A percentile compares a stretch with the other conserved stretches of the same genome.
These are phyloP conservation scores for Cremastobaeus sp. DNA, from an alignment of 2,888 invertebrate genomes.

Conservation along the genomic window DNA sequence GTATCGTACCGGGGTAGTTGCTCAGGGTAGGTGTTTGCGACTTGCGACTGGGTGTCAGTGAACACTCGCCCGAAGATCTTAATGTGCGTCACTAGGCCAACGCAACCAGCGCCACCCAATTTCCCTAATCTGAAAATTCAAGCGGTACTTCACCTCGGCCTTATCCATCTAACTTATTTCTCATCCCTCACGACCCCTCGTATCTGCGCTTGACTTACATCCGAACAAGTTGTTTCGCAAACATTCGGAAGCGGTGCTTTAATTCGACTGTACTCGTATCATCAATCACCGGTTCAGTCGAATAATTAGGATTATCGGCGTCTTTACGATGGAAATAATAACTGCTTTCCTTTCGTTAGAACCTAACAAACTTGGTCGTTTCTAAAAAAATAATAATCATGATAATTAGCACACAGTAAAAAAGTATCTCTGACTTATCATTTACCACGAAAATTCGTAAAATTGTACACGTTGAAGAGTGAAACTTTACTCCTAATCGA, in stretches of 20 bases:
- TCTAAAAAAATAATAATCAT: no score
- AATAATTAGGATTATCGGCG: no score
- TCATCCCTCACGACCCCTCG: constrained; percentile 17
- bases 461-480: not conserved
- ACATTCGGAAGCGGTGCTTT: no score
- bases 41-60: constrained; percentile 72
- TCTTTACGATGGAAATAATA: no score
- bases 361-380: no score
- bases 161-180: constrained; percentile 18
- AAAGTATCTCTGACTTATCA: no score
- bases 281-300: no score
- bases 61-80: constrained; percentile 72
- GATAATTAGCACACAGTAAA: no score
- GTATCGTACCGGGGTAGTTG: constrained; percentile 73
- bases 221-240: not conserved
- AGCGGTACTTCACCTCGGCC: constrained; percentile 27
- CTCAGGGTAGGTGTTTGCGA: constrained; percentile 74
- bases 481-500: not conserved
- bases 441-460: no score
- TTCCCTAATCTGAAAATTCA: constrained; percentile 48
- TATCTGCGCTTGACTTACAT: not conserved
- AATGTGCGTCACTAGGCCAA: constrained; percentile 76
- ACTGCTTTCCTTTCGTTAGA: no score
- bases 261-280: no score
- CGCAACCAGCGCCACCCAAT: constrained; percentile 52